Conservation (phyloP, 2,797 vertebrate genomes). For the Sphaeramia orbicularis region DNA sequence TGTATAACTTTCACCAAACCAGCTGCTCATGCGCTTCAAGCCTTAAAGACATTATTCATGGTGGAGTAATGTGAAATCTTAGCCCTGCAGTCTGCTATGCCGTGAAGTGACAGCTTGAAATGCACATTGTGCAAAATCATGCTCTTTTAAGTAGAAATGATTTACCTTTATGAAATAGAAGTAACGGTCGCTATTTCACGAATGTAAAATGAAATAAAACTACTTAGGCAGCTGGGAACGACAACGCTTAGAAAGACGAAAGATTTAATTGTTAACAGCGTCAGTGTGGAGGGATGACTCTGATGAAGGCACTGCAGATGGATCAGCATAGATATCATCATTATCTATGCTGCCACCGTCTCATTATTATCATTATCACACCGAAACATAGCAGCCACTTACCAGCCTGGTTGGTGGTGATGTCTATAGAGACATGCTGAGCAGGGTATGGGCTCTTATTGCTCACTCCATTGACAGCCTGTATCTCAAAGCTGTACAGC, state of each 20-base stretch:
- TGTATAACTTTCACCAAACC: constrained; percentile 39
- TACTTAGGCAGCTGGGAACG: background rate
- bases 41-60: constrained; percentile 55
- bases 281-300: background rate
- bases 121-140: constrained; percentile 19
- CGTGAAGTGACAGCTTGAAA: constrained; percentile 42
- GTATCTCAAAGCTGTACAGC: constrained; percentile 96
- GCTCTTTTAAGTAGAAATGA: constrained; percentile 19
- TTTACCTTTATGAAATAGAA: constrained; percentile 29
- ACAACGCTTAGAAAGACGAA: background rate
- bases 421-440: constrained; percentile 96
- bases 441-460: constrained; percentile 96
- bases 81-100: constrained; percentile 34
- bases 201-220: constrained; percentile 20
- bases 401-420: constrained; percentile 99
- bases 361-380: constrained; percentile 19
- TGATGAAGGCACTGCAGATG: background rate
- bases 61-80: constrained; percentile 40
- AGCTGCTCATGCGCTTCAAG: constrained; percentile 32
- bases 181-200: constrained; percentile 16
- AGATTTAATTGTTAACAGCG: background rate
- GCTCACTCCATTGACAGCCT: constrained; percentile 96
- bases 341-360: background rate
- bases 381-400: constrained; percentile 46
- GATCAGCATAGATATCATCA: constrained; percentile 7